Evolutionary conservation across 2,888 invertebrate genomes (phyloP).

Genomic region (Plutella xylostella): DNA sequence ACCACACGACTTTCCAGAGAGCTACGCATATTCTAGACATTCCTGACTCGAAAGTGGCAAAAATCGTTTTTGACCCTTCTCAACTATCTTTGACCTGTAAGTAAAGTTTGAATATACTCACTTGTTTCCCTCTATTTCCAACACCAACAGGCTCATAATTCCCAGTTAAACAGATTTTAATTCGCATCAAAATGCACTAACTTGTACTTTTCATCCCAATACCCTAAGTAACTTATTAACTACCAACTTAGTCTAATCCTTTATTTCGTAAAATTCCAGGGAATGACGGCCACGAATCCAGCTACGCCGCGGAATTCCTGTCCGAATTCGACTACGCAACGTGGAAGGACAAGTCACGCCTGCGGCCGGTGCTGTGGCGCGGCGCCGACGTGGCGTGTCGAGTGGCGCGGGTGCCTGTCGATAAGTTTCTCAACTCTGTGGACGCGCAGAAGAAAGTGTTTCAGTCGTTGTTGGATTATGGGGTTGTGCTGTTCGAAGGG

Average conservation of each 20-base stretch:
- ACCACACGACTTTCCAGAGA: constrained; percentile 69
- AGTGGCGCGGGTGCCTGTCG: constrained; percentile 42
- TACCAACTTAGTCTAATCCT: not conserved
- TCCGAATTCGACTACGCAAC: constrained; percentile 35
- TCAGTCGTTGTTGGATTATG: constrained; percentile 59
- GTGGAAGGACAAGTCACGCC: constrained; percentile 36
- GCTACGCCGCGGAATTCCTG: constrained; percentile 58
- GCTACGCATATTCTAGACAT: constrained; percentile 67
- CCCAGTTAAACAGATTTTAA: no score
- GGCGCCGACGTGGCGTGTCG: constrained; percentile 43
- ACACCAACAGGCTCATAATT: no score
- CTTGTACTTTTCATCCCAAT: not conserved
- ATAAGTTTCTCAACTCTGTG: constrained; percentile 55
- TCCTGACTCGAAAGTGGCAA: constrained; percentile 49
- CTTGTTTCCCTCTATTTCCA: no score
- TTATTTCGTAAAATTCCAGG: constrained; percentile 42
- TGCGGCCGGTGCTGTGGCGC: constrained; percentile 55
- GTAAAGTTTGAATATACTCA: no score
- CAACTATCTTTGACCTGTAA: constrained; percentile 65
- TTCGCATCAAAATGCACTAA: no score
- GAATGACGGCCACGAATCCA: constrained; percentile 70
- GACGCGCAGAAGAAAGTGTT: constrained; percentile 55
- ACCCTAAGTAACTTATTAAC: not conserved
- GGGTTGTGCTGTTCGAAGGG: constrained; percentile 60
- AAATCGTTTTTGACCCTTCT: constrained; percentile 31